Percentiles rank a stretch among this genome's conserved stretches.
Conservation (phyloP, 2,797 vertebrate species). For the Lateolabrax maculatus region DNA sequence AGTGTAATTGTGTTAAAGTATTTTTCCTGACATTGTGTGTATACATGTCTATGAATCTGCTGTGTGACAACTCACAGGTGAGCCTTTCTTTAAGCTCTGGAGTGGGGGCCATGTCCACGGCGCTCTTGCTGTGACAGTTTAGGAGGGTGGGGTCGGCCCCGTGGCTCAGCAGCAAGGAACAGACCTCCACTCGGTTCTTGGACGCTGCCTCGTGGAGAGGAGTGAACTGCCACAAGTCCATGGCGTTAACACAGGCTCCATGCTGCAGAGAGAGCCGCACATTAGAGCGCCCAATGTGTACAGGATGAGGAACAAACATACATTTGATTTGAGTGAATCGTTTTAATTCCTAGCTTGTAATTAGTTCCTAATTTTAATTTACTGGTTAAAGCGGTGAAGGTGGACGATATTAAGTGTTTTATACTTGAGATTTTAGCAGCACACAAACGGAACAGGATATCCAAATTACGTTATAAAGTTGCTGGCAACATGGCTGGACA, state of each 20-base stretch:
- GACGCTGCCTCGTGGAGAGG: constrained; percentile 97
- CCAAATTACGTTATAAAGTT: neutral
- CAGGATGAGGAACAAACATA: neutral
- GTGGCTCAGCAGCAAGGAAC: constrained; percentile 95
- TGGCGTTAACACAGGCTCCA: constrained; percentile 97
- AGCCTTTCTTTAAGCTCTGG: constrained; percentile 95
- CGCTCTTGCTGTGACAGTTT: constrained; percentile 98
- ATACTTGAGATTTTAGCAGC: neutral
- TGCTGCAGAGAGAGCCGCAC: constrained; percentile 83
- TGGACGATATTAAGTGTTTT: neutral
- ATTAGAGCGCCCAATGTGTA: neutral
- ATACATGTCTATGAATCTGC: neutral
- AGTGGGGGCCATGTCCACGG: constrained; percentile 97
- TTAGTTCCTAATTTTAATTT: neutral
- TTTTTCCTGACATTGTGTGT: neutral
- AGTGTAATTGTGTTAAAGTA: no score
- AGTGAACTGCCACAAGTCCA: constrained; percentile 99
- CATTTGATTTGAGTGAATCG: neutral
- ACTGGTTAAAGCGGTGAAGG: neutral
- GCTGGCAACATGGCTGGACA: no score
- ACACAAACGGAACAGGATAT: neutral
- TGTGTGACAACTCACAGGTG: constrained; percentile 88
- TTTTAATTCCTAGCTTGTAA: neutral
- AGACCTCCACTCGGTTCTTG: constrained; percentile 97
- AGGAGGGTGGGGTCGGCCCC: constrained; percentile 95